A percentile compares a stretch with the other conserved stretches of the same genome.
phyloP scores from a whole-genome alignment of 2,888 invertebrate species.

The Lithophane semibrunnea region DNA sequence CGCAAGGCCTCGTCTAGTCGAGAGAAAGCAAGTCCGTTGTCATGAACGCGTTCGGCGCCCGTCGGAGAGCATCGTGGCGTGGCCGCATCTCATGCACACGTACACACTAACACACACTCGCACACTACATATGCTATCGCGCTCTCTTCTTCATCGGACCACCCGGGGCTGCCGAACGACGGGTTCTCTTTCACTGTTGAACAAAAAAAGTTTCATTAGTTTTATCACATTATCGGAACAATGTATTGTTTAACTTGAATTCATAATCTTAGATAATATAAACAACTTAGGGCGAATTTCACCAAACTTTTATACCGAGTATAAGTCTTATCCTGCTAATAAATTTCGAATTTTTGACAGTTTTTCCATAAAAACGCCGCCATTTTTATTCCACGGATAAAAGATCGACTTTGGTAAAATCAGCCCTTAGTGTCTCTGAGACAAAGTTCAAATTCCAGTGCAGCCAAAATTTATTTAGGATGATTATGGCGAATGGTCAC shows the following conservation, averaged over 20 bases:
- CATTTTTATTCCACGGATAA: too few relatives aligned
- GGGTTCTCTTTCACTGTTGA: constrained; percentile 86
- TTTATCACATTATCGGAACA: neutral
- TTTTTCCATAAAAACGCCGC: too few relatives aligned
- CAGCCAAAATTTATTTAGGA: neutral
- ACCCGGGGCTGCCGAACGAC: constrained; percentile 84
- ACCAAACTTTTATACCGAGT: too few relatives aligned
- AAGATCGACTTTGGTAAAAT: too few relatives aligned
- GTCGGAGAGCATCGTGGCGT: constrained; percentile 49
- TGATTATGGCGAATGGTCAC: neutral
- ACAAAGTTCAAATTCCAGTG: neutral
- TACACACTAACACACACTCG: constrained; percentile 66
- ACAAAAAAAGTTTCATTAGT: constrained; percentile 55
- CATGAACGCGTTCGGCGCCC: constrained; percentile 63
- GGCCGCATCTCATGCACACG: constrained; percentile 57
- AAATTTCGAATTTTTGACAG: too few relatives aligned
- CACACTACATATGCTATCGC: constrained; percentile 77
- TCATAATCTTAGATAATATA: constrained; percentile 1
- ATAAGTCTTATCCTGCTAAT: too few relatives aligned
- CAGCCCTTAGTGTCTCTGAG: neutral
- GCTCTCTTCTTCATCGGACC: constrained; percentile 84
- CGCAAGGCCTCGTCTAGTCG: constrained; percentile 75
- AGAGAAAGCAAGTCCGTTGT: constrained; percentile 66
- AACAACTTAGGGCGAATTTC: too few relatives aligned
- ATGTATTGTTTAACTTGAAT: neutral